These are phyloP conservation scores for Ommatoiulus sabulosus DNA, from an alignment of 2,888 invertebrate genomes.

Conservation along the genomic window DNA sequence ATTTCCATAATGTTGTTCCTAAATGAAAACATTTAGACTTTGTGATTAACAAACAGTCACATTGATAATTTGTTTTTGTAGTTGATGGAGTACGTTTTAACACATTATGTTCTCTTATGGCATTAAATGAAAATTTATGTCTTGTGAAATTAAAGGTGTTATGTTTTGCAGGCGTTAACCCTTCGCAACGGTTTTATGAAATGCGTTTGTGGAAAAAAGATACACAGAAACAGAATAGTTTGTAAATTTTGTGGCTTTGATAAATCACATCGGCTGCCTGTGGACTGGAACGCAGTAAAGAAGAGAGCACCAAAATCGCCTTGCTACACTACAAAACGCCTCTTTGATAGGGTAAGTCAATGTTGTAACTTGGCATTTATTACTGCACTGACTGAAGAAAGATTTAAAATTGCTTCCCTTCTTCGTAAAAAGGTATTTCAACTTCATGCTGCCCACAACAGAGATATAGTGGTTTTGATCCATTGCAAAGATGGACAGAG, in stretches of 20 bases:
- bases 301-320: constrained; percentile 32
- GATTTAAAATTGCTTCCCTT: not conserved
- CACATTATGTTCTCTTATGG: too few relatives aligned
- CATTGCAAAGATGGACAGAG: not conserved
- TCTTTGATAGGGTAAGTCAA: constrained; percentile 44
- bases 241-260: constrained; percentile 35
- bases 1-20: too few relatives aligned
- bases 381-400: not conserved
- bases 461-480: constrained; percentile 49
- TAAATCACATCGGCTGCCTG: not conserved
- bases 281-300: constrained; percentile 13
- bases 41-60: too few relatives aligned
- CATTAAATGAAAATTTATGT: too few relatives aligned
- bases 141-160: not conserved
- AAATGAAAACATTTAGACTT: too few relatives aligned
- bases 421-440: constrained; percentile 13
- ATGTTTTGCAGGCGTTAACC: not conserved
- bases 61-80: too few relatives aligned
- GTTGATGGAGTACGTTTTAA: too few relatives aligned
- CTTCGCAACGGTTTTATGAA: not conserved
- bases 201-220: not conserved
- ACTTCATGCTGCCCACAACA: constrained; percentile 50
- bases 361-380: too few relatives aligned
- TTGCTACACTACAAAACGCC: not conserved
- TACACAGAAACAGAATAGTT: not conserved